These are phyloP conservation scores for Ctenomys sociabilis DNA, from an alignment of 2,113 vertebrate genomes.

Conservation along the genomic window DNA sequence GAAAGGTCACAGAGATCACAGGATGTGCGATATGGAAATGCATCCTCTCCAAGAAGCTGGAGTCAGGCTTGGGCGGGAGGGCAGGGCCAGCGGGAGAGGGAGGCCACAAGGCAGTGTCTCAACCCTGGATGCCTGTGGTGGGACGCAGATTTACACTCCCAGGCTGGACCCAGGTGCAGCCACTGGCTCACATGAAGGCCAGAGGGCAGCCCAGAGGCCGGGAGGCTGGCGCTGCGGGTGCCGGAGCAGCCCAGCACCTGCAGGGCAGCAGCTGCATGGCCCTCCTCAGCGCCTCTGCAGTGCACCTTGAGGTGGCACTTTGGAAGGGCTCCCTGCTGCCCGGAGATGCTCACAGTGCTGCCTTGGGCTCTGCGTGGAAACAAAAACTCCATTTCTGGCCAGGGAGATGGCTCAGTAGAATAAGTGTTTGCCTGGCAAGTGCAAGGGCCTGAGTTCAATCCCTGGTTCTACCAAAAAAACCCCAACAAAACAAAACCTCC, in stretches of 20 bases:
- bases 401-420: too few species aligned
- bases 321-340: background rate
- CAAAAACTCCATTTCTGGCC: background rate
- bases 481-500: background rate
- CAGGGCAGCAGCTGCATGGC: background rate
- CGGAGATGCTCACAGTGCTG: accelerated
- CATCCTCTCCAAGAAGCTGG: conserved; percentile 82
- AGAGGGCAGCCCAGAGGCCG: background rate
- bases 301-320: accelerated
- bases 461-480: too few species aligned
- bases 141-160: background rate
- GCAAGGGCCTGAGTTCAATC: too few species aligned
- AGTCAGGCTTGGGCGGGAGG: conserved; percentile 80
- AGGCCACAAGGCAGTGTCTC: conserved; percentile 63
- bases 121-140: conserved; percentile 54
- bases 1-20: conserved; percentile 88
- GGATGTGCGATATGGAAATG: conserved; percentile 86
- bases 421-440: too few species aligned
- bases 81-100: conserved; percentile 59
- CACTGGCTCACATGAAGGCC: background rate
- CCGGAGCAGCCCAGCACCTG: background rate
- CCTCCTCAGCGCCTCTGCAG: accelerated
- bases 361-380: too few species aligned
- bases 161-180: background rate
- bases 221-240: background rate